These are phyloP conservation scores for Scaptomyza polygonia DNA, from an alignment of 2,888 invertebrate genomes.

Conservation along the genomic window DNA sequence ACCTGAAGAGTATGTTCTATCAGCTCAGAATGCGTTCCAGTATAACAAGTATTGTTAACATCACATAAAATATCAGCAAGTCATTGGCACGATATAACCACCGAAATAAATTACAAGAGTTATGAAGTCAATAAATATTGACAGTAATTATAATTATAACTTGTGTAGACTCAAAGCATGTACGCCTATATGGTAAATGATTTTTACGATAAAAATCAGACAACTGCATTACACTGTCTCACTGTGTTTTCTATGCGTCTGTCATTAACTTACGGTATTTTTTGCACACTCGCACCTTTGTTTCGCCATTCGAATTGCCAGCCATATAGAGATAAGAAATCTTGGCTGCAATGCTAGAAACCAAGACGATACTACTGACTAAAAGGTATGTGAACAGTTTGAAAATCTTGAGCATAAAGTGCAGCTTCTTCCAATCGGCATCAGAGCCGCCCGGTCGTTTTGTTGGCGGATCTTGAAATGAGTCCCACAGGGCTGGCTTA, in stretches of 20 bases:
- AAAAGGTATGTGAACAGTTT: slow-evolving; percentile 89
- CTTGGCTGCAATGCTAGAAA: slow-evolving; percentile 90
- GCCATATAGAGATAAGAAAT: slow-evolving; percentile 90
- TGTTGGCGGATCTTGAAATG: slow-evolving; percentile 90
- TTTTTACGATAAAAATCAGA: too few species aligned
- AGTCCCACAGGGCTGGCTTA: slow-evolving; percentile 89
- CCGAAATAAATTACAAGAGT: too few species aligned
- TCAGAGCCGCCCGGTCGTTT: slow-evolving; percentile 89
- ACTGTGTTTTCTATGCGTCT: background rate
- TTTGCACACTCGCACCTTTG: slow-evolving; percentile 87
- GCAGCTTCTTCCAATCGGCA: slow-evolving; percentile 87
- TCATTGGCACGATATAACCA: too few species aligned
- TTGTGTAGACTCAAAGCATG: too few species aligned
- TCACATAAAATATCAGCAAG: too few species aligned
- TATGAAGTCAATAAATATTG: too few species aligned
- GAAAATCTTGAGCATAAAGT: slow-evolving; percentile 87
- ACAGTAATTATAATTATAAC: too few species aligned
- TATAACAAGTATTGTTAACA: too few species aligned
- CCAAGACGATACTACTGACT: slow-evolving; percentile 88
- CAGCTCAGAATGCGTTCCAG: too few species aligned
- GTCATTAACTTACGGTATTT: slow-evolving; percentile 76
- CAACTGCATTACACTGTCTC: too few species aligned
- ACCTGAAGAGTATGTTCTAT: too few species aligned
- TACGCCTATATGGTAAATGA: too few species aligned
- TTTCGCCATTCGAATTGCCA: slow-evolving; percentile 84